A percentile compares a stretch with the other conserved stretches of the same genome.
Conservation (phyloP, 2,888 invertebrate genomes). For the Temnothorax unifasciatus region DNA sequence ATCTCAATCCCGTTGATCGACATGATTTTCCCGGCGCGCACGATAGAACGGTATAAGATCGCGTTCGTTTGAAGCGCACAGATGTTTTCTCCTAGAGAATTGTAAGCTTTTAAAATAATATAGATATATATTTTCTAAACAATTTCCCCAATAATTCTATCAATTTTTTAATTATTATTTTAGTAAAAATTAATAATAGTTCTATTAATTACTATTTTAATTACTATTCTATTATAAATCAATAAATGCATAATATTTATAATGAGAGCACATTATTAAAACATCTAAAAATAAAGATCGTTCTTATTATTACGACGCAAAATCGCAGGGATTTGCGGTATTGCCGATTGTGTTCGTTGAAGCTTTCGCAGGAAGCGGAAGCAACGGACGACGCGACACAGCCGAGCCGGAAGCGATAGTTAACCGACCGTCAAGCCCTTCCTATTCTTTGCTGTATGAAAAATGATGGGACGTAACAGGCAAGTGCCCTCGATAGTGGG, state of each 20-base stretch:
- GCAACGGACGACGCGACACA: slow-evolving; percentile 66
- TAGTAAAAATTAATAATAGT: background rate
- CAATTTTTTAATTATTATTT: background rate
- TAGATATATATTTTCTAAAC: background rate
- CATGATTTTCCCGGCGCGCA: slow-evolving; percentile 37
- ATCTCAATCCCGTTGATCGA: slow-evolving; percentile 57
- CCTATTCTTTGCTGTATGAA: slow-evolving; percentile 78
- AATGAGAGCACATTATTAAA: background rate
- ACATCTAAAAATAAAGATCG: background rate
- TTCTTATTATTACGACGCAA: background rate
- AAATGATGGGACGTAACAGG: slow-evolving; percentile 74
- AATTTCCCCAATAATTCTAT: background rate
- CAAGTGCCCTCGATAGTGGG: slow-evolving; percentile 59
- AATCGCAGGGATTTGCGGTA: slow-evolving; percentile 32
- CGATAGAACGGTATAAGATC: slow-evolving; percentile 28
- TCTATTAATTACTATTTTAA: background rate
- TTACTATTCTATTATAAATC: background rate
- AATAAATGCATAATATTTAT: background rate
- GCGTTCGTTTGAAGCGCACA: background rate
- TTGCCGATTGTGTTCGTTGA: slow-evolving; percentile 46
- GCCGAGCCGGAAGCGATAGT: slow-evolving; percentile 78
- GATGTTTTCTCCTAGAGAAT: background rate
- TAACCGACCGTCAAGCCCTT: slow-evolving; percentile 80
- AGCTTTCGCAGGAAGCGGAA: slow-evolving; percentile 69
- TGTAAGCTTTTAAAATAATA: background rate